Percentiles rank a stretch among this genome's conserved stretches.
phyloP scores from a whole-genome alignment of 2,113 vertebrate genomes.

The Conger conger region DNA sequence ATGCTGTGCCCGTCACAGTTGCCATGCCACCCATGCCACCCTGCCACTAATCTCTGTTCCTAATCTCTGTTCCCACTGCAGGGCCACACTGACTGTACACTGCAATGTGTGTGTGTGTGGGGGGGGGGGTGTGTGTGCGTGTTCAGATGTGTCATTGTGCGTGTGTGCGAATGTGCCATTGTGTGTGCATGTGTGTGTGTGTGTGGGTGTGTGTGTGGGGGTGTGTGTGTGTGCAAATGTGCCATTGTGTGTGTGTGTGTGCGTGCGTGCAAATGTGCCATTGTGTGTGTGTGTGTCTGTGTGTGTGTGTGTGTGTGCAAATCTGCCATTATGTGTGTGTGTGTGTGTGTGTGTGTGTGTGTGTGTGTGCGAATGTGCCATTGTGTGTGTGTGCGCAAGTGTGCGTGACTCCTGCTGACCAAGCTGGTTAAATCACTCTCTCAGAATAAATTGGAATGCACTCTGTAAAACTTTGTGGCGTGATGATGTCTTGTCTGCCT shows the following conservation, averaged over 20 bases:
- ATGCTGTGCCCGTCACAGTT: conserved; percentile 22
- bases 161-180: background rate
- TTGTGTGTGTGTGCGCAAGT: background rate
- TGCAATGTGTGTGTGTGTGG: background rate
- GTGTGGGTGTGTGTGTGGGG: too few species aligned
- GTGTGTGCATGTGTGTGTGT: background rate
- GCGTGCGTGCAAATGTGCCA: background rate
- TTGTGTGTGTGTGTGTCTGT: background rate
- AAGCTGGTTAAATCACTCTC: background rate
- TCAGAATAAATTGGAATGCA: background rate
- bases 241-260: background rate
- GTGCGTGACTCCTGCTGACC: background rate
- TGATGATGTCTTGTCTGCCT: background rate
- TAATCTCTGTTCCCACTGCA: conserved; percentile 28
- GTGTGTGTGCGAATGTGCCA: background rate
- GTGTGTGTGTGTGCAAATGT: background rate
- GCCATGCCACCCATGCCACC: conserved; percentile 29
- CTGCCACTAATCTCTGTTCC: conserved; percentile 38
- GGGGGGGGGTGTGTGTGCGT: background rate
- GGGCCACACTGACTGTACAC: conserved; percentile 21
- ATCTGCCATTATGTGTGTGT: too few species aligned
- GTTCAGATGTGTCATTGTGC: too few species aligned
- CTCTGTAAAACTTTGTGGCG: background rate
- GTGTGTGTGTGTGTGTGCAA: background rate
- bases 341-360: conserved; percentile 2